Conservation (phyloP, 2,888 invertebrate species). For the Polydrusus pterygomalis region DNA sequence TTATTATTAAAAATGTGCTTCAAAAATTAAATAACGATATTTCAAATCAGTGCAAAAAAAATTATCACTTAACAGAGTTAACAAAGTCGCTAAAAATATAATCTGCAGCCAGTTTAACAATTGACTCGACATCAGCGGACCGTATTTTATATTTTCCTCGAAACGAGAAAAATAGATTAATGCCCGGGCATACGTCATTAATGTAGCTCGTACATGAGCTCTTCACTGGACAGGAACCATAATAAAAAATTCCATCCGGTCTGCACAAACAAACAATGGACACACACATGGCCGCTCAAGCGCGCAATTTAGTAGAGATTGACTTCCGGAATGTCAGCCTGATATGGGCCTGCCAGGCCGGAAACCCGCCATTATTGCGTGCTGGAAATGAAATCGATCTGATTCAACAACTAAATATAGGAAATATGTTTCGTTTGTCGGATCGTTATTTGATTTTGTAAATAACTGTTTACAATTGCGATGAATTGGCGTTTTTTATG, state of each 20-base stretch:
- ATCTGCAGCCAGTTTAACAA: conserved; percentile 9
- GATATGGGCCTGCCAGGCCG: conserved; percentile 57
- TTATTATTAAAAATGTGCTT: too few relatives aligned
- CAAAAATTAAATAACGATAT: too few relatives aligned
- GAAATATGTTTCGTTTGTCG: conserved; percentile 20
- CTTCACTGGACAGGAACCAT: conserved; percentile 57
- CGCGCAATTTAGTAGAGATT: conserved; percentile 55
- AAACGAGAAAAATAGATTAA: conserved; percentile 51
- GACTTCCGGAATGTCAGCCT: conserved; percentile 55
- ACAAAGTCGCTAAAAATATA: neutral
- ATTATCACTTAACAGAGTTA: neutral
- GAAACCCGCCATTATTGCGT: conserved; percentile 54
- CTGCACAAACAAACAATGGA: conserved; percentile 54
- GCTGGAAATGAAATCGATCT: conserved; percentile 48
- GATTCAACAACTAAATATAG: conserved; percentile 37
- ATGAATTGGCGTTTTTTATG: neutral
- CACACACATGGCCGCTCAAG: conserved; percentile 56
- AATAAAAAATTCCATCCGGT: conserved; percentile 58
- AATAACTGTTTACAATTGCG: conserved; percentile 8
- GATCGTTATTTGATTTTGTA: conserved; percentile 8
- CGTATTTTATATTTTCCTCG: conserved; percentile 22
- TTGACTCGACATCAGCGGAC: conserved; percentile 10
- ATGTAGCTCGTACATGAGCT: conserved; percentile 48
- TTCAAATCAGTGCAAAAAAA: too few relatives aligned
- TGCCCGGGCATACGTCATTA: conserved; percentile 48